Evolutionary conservation across 2,797 vertebrate genomes (phyloP).

Genomic region (Prionace glauca): DNA sequence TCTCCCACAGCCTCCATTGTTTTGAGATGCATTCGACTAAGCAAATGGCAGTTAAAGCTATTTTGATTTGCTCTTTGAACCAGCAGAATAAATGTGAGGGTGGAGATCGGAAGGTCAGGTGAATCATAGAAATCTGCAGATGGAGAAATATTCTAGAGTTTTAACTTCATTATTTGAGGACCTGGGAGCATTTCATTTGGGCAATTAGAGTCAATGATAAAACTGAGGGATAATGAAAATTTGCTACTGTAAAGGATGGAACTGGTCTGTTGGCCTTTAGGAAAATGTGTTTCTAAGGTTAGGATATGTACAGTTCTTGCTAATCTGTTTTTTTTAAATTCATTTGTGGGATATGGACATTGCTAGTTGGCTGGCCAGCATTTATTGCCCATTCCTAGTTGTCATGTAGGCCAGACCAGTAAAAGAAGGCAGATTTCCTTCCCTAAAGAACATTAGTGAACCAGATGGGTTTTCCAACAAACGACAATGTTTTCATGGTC

Average conservation of each 20-base stretch:
- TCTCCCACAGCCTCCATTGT: not conserved
- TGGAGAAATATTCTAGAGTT: not conserved
- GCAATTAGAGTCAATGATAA: not conserved
- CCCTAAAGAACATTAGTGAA: no score
- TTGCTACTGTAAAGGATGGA: not conserved
- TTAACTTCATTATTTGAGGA: not conserved
- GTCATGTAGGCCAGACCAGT: no score
- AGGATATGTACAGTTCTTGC: not conserved
- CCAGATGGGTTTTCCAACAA: no score
- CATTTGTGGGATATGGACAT: no score
- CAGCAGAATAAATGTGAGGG: not conserved
- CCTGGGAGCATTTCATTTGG: not conserved
- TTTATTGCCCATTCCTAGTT: no score
- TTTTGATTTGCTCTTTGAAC: not conserved
- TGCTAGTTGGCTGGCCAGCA: no score
- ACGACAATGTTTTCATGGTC: no score
- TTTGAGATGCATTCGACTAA: not conserved
- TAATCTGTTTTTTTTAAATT: not conserved
- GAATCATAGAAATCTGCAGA: not conserved
- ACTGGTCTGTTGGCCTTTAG: not conserved
- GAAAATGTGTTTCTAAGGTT: not conserved
- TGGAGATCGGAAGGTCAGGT: not conserved
- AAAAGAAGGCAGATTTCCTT: no score
- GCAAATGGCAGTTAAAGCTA: not conserved
- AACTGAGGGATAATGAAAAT: not conserved